Evolutionary conservation across 2,113 vertebrate genomes (phyloP), one percentile per base, ranked within the genome.

Genomic region (Heterochromis multidens): DNA sequence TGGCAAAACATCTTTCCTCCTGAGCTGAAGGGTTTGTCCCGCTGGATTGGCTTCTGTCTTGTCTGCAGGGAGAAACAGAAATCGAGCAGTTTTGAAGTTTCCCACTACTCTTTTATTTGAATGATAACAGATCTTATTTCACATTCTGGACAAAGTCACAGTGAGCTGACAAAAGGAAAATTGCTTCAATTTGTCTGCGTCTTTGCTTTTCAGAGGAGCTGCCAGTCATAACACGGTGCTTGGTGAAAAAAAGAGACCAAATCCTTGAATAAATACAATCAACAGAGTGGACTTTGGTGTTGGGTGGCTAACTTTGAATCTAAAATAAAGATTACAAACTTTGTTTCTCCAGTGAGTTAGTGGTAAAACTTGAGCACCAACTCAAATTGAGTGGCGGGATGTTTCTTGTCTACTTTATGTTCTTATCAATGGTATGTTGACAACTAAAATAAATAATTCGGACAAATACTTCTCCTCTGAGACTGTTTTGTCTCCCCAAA

Each of bases 41-140:
- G 46, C 52, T 86, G 81, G 59, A 83, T 78, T 52, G 61, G 86
- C 79, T 86, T 81, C 82, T 58, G 77, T 89, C 67, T 80, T 33
- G 62, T 90, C 92, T 79, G 80, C 74, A 60, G 88, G 83, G 87
- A 91, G 84, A 82, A 90, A 89, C 61, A 82, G 80, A 84, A 84
- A 89, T 57, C 82, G 37, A 82, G 76, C 35, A 76, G 76, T 59
- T 54, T 81, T 89, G 63, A 89, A 88, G 70, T 91, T 93, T 94
- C 91, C 84, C 90, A 87, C 87, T 85, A 81, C 79, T 83, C 80
- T 65, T 86, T 84, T 29, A 86, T 90, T 83, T 70, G 67, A 92
- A 92, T 83, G 87, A 93, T 85, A 94, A 89, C 85, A 92, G 87
- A 91, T 95, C 92, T 81, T 11, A 90, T 94, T 91, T 89, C 93